Evolutionary conservation across 2,113 vertebrate genomes (phyloP), one percentile per base, ranked within the genome.

Genomic region (Callopanchax toddi): DNA sequence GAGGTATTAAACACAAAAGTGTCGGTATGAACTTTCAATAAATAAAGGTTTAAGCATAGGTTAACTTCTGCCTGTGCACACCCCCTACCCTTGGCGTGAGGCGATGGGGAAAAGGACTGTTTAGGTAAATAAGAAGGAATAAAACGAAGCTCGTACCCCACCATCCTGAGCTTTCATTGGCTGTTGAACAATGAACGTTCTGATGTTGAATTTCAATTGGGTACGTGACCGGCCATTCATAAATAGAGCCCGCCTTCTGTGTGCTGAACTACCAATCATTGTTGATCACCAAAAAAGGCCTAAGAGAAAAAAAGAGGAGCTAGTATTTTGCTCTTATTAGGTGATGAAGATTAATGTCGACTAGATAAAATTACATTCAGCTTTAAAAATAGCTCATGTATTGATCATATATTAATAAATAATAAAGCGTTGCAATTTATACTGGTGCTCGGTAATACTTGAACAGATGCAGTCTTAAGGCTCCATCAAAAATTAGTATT

Each of bases 31-130:
- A 78, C 76, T 87, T 85, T 79, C 21, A 60, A 15, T 58, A 25
- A 83, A 82, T 55, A 84, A 77, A 78, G 85, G 88, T 91, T 91
- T 90, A 93, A 91, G 92, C 90, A 72, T 57, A 74, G 70, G 25
- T 84, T 59, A 39, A 23, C 52, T 46, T 74, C 29, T 79, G 60
- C 81, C 87, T 87, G 61, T 76, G 90, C 92, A 92, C 91, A 93
- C 88, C 89, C 92, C 92, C 86, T 86, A 91, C 92, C 92, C 92
- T 89, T 74, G 88, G 92, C 57, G 79, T 85, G 86, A 92, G 90
- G 91, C 88, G 56, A 73, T 11, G 60, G 76, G 56, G 60, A 62
- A 76, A 79, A 65, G 69, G 59, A 57, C 15, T 29, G 72, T 2
- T 22, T 3, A 16, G 17, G 17, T n/a, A 69, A 86, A 82, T 84